phyloP scores from a whole-genome alignment of 2,113 vertebrate species.

The Hippocampus guttulatus region DNA sequence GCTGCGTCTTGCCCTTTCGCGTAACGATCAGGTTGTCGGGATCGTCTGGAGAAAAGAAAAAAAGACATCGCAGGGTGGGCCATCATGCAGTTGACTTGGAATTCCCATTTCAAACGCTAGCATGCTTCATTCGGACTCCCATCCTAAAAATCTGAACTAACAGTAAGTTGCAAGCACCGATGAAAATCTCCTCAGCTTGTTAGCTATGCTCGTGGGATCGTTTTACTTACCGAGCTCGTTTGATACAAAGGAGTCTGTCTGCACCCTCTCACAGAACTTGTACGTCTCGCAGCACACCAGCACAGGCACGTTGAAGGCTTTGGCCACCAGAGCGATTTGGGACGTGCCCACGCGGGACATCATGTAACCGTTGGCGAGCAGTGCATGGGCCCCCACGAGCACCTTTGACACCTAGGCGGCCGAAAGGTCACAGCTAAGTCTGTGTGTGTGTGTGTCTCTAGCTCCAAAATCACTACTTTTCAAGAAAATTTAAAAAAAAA shows the following conservation, averaged over 20 bases:
- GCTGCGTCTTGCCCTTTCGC: slow-evolving; percentile 77
- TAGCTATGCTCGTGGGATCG: no score
- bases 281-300: slow-evolving; percentile 98
- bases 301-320: slow-evolving; percentile 92
- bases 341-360: slow-evolving; percentile 97
- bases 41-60: slow-evolving; percentile 75
- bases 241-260: slow-evolving; percentile 98
- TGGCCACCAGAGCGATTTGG: slow-evolving; percentile 91
- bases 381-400: slow-evolving; percentile 90
- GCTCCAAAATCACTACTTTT: no score
- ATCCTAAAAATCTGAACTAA: no score
- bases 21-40: slow-evolving; percentile 88
- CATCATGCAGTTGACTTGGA: no score
- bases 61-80: background rate
- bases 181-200: no score
- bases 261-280: slow-evolving; percentile 98
- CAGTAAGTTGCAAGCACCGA: no score
- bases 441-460: background rate
- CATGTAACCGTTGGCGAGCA: slow-evolving; percentile 94
- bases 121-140: no score
- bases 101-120: no score
- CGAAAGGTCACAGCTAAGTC: background rate
- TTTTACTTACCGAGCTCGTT: slow-evolving; percentile 88
- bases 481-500: no score
- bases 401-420: slow-evolving; percentile 89